Base-by-base conservation (phyloP, 1,140 invertebrate genomes). In the Drosophila miranda region DNA sequence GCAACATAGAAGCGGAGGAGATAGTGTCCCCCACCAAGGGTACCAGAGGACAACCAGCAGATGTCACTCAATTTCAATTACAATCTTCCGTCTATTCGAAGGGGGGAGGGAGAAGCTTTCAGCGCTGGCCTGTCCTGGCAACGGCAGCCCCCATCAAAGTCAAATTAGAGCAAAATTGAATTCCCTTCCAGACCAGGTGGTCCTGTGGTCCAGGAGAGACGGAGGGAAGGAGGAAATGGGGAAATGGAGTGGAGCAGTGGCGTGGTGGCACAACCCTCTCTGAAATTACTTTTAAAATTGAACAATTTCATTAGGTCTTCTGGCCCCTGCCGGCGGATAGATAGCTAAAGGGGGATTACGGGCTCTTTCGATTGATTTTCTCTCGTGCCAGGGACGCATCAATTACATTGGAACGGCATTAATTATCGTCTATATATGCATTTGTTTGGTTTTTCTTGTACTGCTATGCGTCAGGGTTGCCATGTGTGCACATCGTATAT, bases 21-120 rank as follows among this genome's bases (percentile, higher is more conserved):
- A n/a, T 3, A 5, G n/a, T 5, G 3, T 41, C 49, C 7, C 41
- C 8, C 30, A 26, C 23, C 23, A 7, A 4, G n/a, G 7, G 3
- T 41, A 53, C 13, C 43, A 21, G 44, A 38, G 44, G 23, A 51
- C 45, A 44, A 34, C 26, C 26, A 30, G 62, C 26, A 30, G 62
- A 56, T 78, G 70, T 44, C 79, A 84, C 71, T 84, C 75, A 74
- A 68, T 75, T 67, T 76, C 78, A 81, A 72, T 81, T 79, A 61
- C 62, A 19, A 38, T 38, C 34, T 13, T 38, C 11, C 11, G 34
- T 38, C 11, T 38, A 38, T 0, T 13, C 34, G 9, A 11, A 38
- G 4, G 11, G 34, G 34, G 4, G 11, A 38, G 9, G 13, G 13
- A 38, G 16, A 14, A 6, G 38, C 14, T 53, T 54, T 58, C 46